Evolutionary conservation across 2,113 vertebrate species (phyloP).

Genomic region (Monarcha castaneiventris): DNA sequence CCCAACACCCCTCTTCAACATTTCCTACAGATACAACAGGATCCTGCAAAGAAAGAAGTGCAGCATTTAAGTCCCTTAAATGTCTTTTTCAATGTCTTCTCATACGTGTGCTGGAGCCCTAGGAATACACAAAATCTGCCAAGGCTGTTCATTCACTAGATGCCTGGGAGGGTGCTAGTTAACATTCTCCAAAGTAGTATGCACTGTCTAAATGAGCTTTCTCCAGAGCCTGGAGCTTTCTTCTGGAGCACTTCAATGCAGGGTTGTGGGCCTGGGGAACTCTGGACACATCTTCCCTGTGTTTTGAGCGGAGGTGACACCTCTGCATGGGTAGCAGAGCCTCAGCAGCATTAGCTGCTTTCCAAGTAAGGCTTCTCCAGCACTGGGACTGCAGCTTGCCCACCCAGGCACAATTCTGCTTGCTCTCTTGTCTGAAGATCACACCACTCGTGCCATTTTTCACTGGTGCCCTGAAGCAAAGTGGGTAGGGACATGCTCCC

Average conservation of each 20-base stretch:
- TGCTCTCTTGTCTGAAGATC: not conserved
- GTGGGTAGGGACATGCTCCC: rapidly evolving
- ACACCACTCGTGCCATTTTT: not conserved
- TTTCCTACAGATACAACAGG: not conserved
- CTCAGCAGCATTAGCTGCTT: not conserved
- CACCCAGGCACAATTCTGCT: not conserved
- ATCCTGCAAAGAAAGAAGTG: not conserved
- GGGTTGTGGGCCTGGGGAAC: not conserved
- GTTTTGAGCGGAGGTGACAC: rapidly evolving
- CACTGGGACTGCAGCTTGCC: not conserved
- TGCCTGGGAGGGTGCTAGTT: not conserved
- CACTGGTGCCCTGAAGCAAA: not conserved
- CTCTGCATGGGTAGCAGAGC: not conserved
- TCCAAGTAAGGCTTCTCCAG: not conserved
- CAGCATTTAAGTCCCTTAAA: not conserved
- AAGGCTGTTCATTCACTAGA: not conserved
- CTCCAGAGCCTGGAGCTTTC: not conserved
- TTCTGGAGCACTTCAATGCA: not conserved
- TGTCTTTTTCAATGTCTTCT: not conserved
- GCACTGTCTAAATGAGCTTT: not conserved
- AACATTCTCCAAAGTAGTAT: not conserved
- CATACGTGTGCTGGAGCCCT: not conserved
- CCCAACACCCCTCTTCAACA: not conserved
- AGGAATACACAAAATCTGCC: not conserved
- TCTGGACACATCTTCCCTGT: not conserved